These are phyloP conservation scores for Hetaerina titia DNA, from an alignment of 2,888 invertebrate genomes.

Conservation along the genomic window DNA sequence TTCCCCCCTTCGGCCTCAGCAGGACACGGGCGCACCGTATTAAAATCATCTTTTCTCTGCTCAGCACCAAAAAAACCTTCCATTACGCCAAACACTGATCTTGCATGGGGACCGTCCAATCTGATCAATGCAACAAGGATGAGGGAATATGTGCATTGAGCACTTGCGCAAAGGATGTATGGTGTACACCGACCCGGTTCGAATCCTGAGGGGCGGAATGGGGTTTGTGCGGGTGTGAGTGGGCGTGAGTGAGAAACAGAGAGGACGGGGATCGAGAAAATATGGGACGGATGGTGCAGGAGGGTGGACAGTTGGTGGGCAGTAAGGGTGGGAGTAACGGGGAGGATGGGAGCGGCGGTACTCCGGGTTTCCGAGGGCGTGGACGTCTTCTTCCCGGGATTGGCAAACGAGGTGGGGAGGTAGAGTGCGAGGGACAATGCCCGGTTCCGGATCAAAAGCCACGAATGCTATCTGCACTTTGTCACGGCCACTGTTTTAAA, in stretches of 20 bases:
- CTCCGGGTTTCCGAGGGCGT: background rate
- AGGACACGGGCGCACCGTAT: background rate
- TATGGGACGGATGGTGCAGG: background rate
- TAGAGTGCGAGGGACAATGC: background rate
- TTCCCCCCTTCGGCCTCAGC: background rate
- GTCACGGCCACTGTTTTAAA: conserved; percentile 30
- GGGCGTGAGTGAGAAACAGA: background rate
- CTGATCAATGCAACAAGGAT: background rate
- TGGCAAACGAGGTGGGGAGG: background rate
- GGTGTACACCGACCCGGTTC: background rate
- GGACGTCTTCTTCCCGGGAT: background rate
- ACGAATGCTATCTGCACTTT: conserved; percentile 21
- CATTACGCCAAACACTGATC: background rate
- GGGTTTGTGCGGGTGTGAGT: no score
- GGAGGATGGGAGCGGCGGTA: background rate
- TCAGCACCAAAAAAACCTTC: background rate
- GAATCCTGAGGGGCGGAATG: background rate
- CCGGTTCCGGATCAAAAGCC: conserved; percentile 14
- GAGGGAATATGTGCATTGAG: background rate
- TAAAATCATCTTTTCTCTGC: background rate
- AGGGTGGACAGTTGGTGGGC: background rate
- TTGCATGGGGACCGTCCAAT: background rate
- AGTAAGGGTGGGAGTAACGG: background rate
- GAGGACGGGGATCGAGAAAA: background rate
- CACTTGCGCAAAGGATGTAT: background rate